Conservation (phyloP, 2,113 vertebrate genomes). For the Apodemus sylvaticus region DNA sequence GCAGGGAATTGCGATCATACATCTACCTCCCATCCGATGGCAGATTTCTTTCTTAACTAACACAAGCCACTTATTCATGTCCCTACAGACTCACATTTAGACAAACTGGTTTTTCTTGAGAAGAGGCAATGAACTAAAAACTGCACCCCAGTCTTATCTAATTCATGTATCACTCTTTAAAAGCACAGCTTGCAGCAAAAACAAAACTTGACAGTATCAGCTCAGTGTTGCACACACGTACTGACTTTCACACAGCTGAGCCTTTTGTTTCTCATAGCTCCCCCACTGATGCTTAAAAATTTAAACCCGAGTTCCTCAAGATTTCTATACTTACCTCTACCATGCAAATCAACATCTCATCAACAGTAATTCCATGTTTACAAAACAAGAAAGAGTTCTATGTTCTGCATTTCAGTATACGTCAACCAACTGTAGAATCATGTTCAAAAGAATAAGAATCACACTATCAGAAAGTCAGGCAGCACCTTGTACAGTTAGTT, state of each 20-base stretch:
- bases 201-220: slow-evolving; percentile 62
- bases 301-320: slow-evolving; percentile 62
- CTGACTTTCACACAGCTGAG: slow-evolving; percentile 28
- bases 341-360: slow-evolving; percentile 55
- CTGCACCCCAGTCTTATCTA: background rate
- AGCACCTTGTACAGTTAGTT: background rate
- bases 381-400: slow-evolving; percentile 41
- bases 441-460: background rate
- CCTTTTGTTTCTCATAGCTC: slow-evolving; percentile 62
- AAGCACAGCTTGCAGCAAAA: slow-evolving; percentile 56
- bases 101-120: slow-evolving; percentile 51
- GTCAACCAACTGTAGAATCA: slow-evolving; percentile 61
- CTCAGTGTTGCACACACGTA: slow-evolving; percentile 16
- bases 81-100: slow-evolving; percentile 65
- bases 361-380: slow-evolving; percentile 53
- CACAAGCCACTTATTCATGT: slow-evolving; percentile 58
- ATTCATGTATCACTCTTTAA: slow-evolving; percentile 74
- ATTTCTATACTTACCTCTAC: background rate
- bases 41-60: slow-evolving; percentile 79
- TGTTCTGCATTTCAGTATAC: background rate
- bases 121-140: slow-evolving; percentile 67
- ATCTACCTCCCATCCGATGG: slow-evolving; percentile 64
- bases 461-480: background rate
- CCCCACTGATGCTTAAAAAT: slow-evolving; percentile 36
- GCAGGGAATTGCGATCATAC: slow-evolving; percentile 74